A percentile compares a stretch with the other conserved stretches of the same genome.
phyloP scores from a whole-genome alignment of 2,888 invertebrate genomes.

The Drosophila kanekoi region DNA sequence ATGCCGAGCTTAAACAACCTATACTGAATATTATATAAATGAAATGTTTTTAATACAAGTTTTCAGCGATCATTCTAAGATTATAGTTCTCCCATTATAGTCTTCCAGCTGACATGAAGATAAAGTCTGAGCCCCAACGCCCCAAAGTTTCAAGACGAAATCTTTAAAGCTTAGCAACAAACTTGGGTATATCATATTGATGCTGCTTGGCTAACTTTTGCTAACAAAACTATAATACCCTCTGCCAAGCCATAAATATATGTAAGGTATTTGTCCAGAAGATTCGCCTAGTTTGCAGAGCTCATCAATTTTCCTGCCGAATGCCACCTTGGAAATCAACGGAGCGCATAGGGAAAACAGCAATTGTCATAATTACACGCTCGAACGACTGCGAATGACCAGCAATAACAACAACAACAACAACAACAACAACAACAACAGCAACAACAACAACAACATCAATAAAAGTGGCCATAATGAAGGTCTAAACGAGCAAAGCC shows the following conservation, averaged over 20 bases:
- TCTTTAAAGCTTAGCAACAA: too few relatives aligned
- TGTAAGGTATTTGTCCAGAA: background rate
- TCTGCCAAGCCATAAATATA: background rate
- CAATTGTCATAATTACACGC: constrained; percentile 78
- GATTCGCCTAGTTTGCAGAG: constrained; percentile 1
- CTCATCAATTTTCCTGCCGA: constrained; percentile 22
- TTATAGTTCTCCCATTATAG: too few relatives aligned
- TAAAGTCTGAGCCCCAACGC: too few relatives aligned
- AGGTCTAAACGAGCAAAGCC: constrained; percentile 41
- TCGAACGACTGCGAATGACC: constrained; percentile 62
- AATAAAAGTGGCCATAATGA: constrained; percentile 29
- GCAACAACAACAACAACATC: constrained; percentile 22
- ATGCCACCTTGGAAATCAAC: constrained; percentile 61
- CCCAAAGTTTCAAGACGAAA: too few relatives aligned
- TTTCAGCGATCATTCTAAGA: too few relatives aligned
- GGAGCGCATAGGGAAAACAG: constrained; percentile 53
- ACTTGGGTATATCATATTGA: too few relatives aligned
- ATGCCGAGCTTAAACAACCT: too few relatives aligned
- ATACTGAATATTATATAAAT: too few relatives aligned
- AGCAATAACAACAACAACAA: constrained; percentile 42
- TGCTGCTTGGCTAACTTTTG: too few relatives aligned
- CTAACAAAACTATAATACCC: too few relatives aligned
- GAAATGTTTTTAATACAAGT: too few relatives aligned
- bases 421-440: constrained; percentile 17
- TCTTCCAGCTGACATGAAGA: too few relatives aligned